Evolutionary conservation across 2,797 vertebrate genomes (phyloP).

Genomic region (Brachyrhaphis roseni): DNA sequence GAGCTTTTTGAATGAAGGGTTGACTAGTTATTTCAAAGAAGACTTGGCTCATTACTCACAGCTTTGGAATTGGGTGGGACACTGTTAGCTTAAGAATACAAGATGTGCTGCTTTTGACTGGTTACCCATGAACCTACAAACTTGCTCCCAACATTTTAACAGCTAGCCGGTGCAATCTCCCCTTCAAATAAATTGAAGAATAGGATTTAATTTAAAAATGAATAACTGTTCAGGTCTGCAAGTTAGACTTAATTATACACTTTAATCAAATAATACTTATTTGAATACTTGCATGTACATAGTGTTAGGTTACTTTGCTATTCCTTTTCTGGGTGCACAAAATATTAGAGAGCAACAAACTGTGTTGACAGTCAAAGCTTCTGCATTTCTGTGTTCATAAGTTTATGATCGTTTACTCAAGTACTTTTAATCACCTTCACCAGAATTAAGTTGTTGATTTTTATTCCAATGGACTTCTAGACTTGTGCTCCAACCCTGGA

Average conservation of each 20-base stretch:
- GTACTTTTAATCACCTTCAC: too few species aligned
- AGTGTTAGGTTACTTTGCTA: too few species aligned
- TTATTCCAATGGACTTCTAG: too few species aligned
- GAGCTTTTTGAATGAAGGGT: background rate
- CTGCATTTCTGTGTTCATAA: too few species aligned
- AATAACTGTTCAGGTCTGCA: background rate
- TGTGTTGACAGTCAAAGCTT: too few species aligned
- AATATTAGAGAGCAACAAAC: too few species aligned
- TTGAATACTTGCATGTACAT: background rate
- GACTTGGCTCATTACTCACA: slow-evolving; percentile 49
- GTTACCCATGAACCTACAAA: slow-evolving; percentile 36
- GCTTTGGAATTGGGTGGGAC: slow-evolving; percentile 63
- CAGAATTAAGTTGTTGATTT: background rate
- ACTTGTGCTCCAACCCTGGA: too few species aligned
- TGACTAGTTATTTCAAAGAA: slow-evolving; percentile 8
- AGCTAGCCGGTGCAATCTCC: background rate
- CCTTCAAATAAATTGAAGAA: background rate
- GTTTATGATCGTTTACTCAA: too few species aligned
- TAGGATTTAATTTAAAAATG: background rate
- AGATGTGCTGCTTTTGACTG: slow-evolving; percentile 41
- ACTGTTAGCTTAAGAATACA: slow-evolving; percentile 30
- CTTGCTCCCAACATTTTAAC: background rate
- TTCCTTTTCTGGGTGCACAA: too few species aligned
- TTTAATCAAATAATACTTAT: background rate
- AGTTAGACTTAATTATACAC: background rate